Conservation (phyloP, 37 sponge, comb jelly and placozoan genomes). For the Axinella damicornis region DNA sequence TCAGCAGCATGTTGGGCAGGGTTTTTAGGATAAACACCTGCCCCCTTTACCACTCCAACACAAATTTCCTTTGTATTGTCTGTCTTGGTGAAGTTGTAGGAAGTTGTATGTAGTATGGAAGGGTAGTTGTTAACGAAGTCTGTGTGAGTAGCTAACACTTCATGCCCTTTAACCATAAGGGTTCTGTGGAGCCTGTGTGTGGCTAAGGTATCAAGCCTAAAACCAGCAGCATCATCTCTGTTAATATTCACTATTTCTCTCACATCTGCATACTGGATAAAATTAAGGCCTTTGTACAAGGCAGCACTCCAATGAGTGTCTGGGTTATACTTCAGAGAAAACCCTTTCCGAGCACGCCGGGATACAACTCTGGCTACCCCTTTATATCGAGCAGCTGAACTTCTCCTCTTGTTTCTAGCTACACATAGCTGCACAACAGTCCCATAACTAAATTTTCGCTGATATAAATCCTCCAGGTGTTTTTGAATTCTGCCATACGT, state of each 20-base stretch:
- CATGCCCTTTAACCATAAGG: constrained; percentile 29
- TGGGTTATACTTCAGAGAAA: constrained; percentile 36
- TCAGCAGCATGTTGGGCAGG: background rate
- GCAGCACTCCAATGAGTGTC: constrained; percentile 48
- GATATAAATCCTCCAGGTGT: constrained; percentile 7
- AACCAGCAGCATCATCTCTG: constrained; percentile 72
- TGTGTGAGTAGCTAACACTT: constrained; percentile 24
- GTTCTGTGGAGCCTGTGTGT: constrained; percentile 46
- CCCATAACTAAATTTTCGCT: constrained; percentile 30
- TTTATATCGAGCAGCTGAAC: constrained; percentile 28
- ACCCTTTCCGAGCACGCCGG: constrained; percentile 45
- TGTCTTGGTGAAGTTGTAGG: constrained; percentile 39
- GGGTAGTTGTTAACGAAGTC: constrained; percentile 36
- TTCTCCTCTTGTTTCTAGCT: constrained; percentile 44
- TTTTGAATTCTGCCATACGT: constrained; percentile 39
- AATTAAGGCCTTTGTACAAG: background rate
- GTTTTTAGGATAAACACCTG: background rate
- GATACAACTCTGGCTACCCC: constrained; percentile 49
- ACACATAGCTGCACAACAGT: constrained; percentile 59
- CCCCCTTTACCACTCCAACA: constrained; percentile 43
- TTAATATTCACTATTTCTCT: constrained; percentile 36
- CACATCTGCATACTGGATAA: constrained; percentile 50
- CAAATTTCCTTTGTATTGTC: constrained; percentile 29
- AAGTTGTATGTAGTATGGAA: constrained; percentile 24
- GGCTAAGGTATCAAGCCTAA: constrained; percentile 47